These are phyloP conservation scores for Hypothenemus hampei DNA, from an alignment of 1,140 invertebrate species.

Conservation along the genomic window DNA sequence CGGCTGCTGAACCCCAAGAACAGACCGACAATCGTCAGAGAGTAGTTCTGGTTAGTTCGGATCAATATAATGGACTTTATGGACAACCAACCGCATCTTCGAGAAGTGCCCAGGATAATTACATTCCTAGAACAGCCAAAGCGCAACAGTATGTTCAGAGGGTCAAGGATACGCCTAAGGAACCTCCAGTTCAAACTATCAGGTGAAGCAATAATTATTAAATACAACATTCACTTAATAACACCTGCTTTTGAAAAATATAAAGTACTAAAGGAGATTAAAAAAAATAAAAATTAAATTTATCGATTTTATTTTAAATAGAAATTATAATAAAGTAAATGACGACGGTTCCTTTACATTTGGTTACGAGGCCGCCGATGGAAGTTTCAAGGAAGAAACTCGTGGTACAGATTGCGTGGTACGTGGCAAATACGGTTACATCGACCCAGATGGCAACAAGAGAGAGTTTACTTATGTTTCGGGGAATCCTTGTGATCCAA, in stretches of 20 bases:
- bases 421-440: constrained; percentile 81
- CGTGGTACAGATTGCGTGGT: constrained; percentile 81
- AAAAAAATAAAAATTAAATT: too few species aligned
- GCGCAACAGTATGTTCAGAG: constrained; percentile 40
- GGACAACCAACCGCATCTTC: constrained; percentile 42
- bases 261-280: too few species aligned
- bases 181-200: constrained; percentile 71
- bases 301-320: too few species aligned
- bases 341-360: constrained; percentile 84
- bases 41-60: constrained; percentile 38
- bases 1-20: constrained; percentile 44
- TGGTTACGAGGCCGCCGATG: constrained; percentile 81
- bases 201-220: too few species aligned
- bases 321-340: constrained; percentile 77
- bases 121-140: constrained; percentile 31
- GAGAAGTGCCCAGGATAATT: constrained; percentile 36
- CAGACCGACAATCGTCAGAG: constrained; percentile 25
- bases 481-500: constrained; percentile 85
- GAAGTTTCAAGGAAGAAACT: constrained; percentile 86
- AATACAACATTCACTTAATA: too few species aligned
- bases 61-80: constrained; percentile 46
- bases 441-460: constrained; percentile 83
- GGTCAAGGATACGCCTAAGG: constrained; percentile 57
- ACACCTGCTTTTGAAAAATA: too few species aligned
- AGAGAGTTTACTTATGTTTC: constrained; percentile 84